Evolutionary conservation across 2,797 vertebrate genomes (phyloP).

Genomic region (Clarias platycephalus): DNA sequence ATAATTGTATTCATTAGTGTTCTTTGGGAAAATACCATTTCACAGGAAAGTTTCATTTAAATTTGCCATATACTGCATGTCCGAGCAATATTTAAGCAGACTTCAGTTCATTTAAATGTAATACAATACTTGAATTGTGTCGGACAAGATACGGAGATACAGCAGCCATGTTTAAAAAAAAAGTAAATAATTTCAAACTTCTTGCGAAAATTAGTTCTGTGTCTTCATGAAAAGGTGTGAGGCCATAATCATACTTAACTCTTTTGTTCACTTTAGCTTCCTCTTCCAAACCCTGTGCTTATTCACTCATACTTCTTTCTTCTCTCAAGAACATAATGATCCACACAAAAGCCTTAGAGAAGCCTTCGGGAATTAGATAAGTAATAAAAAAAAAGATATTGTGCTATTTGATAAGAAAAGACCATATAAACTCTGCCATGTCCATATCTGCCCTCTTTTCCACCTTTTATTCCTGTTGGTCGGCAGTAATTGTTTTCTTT

Average conservation of each 20-base stretch:
- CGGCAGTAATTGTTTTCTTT: slow-evolving; percentile 3
- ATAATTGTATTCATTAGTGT: not conserved
- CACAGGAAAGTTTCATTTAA: not conserved
- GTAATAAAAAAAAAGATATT: slow-evolving; percentile 35
- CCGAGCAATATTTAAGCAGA: not conserved
- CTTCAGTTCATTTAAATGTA: not conserved
- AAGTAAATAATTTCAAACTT: slow-evolving; percentile 10
- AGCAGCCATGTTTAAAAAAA: not conserved
- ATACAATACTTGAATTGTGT: not conserved
- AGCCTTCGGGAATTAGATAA: slow-evolving; percentile 38
- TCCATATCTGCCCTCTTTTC: slow-evolving; percentile 26
- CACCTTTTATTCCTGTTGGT: slow-evolving; percentile 12
- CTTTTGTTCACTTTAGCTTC: slow-evolving; percentile 40
- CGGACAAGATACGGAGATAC: not conserved
- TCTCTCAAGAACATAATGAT: slow-evolving; percentile 50
- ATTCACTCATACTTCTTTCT: slow-evolving; percentile 42
- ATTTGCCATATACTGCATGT: not conserved
- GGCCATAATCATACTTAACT: slow-evolving; percentile 39
- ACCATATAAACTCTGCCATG: slow-evolving; percentile 34
- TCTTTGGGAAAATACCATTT: not conserved
- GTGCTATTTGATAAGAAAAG: slow-evolving; percentile 31
- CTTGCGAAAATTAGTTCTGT: slow-evolving; percentile 18
- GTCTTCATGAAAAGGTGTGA: slow-evolving; percentile 43
- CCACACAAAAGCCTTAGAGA: slow-evolving; percentile 45
- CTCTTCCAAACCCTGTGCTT: slow-evolving; percentile 20